These are phyloP conservation scores for Dendropsophus ebraccatus DNA, from an alignment of 2,113 vertebrate genomes.

Conservation along the genomic window DNA sequence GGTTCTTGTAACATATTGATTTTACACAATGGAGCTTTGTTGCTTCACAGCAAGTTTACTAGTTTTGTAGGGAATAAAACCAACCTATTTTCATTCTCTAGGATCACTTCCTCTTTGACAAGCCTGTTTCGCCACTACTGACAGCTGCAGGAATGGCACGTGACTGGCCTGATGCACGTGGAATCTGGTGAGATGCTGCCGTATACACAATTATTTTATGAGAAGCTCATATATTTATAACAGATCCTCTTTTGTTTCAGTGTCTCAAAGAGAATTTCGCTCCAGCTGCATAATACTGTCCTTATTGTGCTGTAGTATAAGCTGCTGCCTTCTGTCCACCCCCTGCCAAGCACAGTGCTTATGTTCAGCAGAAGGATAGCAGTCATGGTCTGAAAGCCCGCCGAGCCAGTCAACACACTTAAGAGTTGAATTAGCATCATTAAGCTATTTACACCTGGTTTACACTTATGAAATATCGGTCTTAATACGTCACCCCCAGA, in stretches of 20 bases:
- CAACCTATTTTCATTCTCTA: slow-evolving; percentile 48
- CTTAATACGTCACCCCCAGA: too few relatives aligned
- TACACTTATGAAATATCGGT: too few relatives aligned
- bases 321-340: neutral
- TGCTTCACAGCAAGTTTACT: too few relatives aligned
- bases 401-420: neutral
- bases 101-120: slow-evolving; percentile 87
- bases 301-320: neutral
- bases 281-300: neutral
- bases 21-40: too few relatives aligned
- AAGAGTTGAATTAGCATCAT: too few relatives aligned
- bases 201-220: neutral
- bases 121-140: slow-evolving; percentile 82
- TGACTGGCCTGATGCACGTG: slow-evolving; percentile 85
- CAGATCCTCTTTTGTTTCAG: neutral
- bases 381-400: neutral
- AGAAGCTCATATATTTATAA: neutral
- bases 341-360: neutral
- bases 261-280: neutral
- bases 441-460: too few relatives aligned
- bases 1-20: too few relatives aligned
- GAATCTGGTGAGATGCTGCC: slow-evolving; percentile 76
- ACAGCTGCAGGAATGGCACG: slow-evolving; percentile 83
- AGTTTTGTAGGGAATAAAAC: neutral
- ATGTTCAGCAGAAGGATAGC: neutral